phyloP scores from a whole-genome alignment of 2,797 vertebrate genomes.

The Choloepus didactylus region DNA sequence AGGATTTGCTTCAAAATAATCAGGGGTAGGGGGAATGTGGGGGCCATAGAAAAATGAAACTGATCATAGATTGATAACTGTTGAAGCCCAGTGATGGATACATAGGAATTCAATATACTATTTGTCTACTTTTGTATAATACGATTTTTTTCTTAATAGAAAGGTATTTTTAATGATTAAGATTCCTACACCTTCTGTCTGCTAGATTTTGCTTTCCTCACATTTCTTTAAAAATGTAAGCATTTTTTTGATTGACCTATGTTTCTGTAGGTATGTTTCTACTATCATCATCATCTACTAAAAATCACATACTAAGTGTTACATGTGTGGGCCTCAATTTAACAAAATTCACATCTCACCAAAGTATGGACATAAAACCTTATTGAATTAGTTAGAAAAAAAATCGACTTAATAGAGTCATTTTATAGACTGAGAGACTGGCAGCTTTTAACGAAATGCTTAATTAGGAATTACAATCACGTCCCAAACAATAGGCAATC shows the following conservation, averaged over 20 bases:
- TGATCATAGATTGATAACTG: neutral
- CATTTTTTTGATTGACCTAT: conserved; percentile 27
- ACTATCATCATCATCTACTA: conserved; percentile 3
- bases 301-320: conserved; percentile 46
- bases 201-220: conserved; percentile 7
- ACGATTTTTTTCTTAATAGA: neutral
- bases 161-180: neutral
- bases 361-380: conserved; percentile 8
- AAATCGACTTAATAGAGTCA: conserved; percentile 32
- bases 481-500: conserved; percentile 64
- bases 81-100: neutral
- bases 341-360: conserved; percentile 55
- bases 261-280: conserved; percentile 32
- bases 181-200: neutral
- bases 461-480: conserved; percentile 71
- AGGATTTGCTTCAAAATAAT: conserved; percentile 61
- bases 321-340: neutral
- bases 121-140: conserved; percentile 2
- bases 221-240: conserved; percentile 31
- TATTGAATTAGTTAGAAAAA: neutral
- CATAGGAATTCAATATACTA: neutral
- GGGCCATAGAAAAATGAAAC: neutral
- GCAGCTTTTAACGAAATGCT: conserved; percentile 64
- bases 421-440: conserved; percentile 57
- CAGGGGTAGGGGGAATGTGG: neutral